A percentile compares a stretch with the other conserved stretches of the same genome.
These are phyloP conservation scores for Scophthalmus maximus DNA, from an alignment of 2,113 vertebrate genomes.

Conservation along the genomic window DNA sequence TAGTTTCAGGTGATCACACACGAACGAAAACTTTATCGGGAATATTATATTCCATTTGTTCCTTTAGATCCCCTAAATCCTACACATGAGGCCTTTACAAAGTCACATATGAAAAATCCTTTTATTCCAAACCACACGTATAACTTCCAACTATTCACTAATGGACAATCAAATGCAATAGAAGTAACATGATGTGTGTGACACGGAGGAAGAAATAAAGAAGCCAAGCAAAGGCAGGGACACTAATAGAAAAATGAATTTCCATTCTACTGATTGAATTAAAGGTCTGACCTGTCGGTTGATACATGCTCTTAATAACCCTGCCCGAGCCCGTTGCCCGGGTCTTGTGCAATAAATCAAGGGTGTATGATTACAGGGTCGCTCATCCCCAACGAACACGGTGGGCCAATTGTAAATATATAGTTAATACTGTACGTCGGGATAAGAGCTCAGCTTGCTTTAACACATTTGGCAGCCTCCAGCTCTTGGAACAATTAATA, in stretches of 20 bases:
- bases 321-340: neutral
- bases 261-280: neutral
- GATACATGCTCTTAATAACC: neutral
- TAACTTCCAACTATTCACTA: too few relatives aligned
- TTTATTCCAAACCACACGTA: too few relatives aligned
- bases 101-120: too few relatives aligned
- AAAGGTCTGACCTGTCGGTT: neutral
- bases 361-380: neutral
- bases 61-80: too few relatives aligned
- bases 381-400: neutral
- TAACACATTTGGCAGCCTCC: slow-evolving; percentile 5
- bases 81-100: too few relatives aligned
- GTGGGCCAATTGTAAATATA: neutral
- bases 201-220: too few relatives aligned
- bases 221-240: neutral
- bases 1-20: too few relatives aligned
- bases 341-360: neutral
- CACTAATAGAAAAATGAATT: neutral
- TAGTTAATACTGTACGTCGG: neutral
- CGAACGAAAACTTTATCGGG: too few relatives aligned
- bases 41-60: too few relatives aligned
- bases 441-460: neutral
- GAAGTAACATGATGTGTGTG: too few relatives aligned
- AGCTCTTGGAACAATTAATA: slow-evolving; percentile 4
- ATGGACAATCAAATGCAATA: too few relatives aligned